phyloP scores from a whole-genome alignment of 2,797 vertebrate species.

The Chaunax sp. region DNA sequence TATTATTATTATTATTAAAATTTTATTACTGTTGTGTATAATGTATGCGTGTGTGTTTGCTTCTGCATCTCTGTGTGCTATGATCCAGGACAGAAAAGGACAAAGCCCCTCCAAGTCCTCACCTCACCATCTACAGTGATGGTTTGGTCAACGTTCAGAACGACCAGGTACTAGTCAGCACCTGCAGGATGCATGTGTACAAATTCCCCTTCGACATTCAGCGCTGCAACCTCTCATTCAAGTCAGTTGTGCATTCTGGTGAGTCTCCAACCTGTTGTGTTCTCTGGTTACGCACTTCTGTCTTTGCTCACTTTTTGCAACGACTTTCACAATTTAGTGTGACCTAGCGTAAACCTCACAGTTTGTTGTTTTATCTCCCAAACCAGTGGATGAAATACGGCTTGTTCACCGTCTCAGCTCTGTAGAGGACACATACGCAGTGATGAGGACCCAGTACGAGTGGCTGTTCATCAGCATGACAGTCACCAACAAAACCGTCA shows the following conservation, averaged over 20 bases:
- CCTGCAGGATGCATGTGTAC: slow-evolving; percentile 68
- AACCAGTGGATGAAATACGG: background rate
- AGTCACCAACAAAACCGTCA: background rate
- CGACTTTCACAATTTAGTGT: no score
- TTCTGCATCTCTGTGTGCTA: background rate
- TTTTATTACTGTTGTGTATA: no score
- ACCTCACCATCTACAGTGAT: slow-evolving; percentile 11
- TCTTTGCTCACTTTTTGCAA: background rate
- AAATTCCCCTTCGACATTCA: slow-evolving; percentile 76
- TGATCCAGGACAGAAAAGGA: slow-evolving; percentile 66
- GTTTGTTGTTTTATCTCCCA: background rate
- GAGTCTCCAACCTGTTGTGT: background rate
- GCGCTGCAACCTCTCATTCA: slow-evolving; percentile 70
- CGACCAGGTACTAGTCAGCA: slow-evolving; percentile 63
- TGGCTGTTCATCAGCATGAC: slow-evolving; percentile 22
- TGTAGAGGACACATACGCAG: background rate
- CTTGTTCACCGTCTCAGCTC: background rate
- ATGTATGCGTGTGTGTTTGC: no score
- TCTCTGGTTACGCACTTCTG: background rate
- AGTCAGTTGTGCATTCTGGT: slow-evolving; percentile 58
- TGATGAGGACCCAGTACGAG: slow-evolving; percentile 10
- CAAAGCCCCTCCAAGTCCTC: slow-evolving; percentile 56
- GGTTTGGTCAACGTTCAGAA: slow-evolving; percentile 8
- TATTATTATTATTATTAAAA: no score
- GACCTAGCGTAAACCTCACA: no score